A percentile compares a stretch with the other conserved stretches of the same genome.
Evolutionary conservation across 2,888 invertebrate genomes (phyloP).

Genomic region (Peribatodes rhomboidaria): DNA sequence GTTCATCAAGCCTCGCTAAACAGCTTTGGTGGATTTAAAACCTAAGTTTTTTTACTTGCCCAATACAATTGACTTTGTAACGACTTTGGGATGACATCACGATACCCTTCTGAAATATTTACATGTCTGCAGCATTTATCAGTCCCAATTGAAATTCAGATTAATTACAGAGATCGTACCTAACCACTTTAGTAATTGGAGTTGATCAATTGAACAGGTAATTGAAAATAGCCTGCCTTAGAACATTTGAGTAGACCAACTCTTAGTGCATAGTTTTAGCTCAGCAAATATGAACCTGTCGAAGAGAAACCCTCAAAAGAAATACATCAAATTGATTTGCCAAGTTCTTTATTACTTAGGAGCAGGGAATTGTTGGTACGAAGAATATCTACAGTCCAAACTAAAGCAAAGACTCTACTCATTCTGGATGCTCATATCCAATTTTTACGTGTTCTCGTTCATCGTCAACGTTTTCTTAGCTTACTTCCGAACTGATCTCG

Average conservation of each 20-base stretch:
- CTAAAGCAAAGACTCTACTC: conserved; percentile 49
- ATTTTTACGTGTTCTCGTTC: conserved; percentile 53
- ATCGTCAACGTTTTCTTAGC: conserved; percentile 58
- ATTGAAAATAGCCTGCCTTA: conserved; percentile 1
- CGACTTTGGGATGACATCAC: conserved; percentile 6
- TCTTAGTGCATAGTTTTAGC: neutral
- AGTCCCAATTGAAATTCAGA: conserved; percentile 12
- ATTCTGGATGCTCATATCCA: conserved; percentile 56
- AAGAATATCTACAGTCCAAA: conserved; percentile 33
- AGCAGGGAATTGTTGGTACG: conserved; percentile 64
- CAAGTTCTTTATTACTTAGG: conserved; percentile 58
- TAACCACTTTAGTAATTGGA: conserved; percentile 20
- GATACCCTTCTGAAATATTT: neutral
- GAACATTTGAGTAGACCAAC: neutral
- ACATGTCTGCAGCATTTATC: conserved; percentile 8
- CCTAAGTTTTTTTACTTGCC: neutral
- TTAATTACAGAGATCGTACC: conserved; percentile 14
- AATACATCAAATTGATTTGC: conserved; percentile 61
- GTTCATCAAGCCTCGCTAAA: no score
- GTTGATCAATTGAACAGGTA: conserved; percentile 33
- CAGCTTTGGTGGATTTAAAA: no score
- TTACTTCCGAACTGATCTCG: conserved; percentile 56
- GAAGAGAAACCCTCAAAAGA: conserved; percentile 55
- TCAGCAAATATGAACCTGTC: conserved; percentile 13
- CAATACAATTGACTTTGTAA: neutral